A percentile compares a stretch with the other conserved stretches of the same genome.
Conservation (phyloP, 2,113 vertebrate species). For the Myotis brandtii region DNA sequence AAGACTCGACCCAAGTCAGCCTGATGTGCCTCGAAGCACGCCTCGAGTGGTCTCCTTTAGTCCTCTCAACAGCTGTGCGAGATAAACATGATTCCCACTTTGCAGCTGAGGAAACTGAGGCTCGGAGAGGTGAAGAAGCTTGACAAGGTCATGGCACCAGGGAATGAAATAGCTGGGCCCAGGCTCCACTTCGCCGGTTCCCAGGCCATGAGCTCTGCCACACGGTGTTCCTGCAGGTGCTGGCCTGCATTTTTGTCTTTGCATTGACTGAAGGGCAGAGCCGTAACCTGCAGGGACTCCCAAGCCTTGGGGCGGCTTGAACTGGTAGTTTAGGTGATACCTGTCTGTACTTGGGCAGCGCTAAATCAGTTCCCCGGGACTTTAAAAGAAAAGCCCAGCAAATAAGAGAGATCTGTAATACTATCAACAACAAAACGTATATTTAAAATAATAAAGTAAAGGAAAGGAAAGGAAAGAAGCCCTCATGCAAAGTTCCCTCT, state of each 20-base stretch:
- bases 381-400: background rate
- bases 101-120: background rate
- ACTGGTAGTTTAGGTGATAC: background rate
- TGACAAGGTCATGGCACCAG: background rate
- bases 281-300: accelerated
- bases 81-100: background rate
- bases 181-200: accelerated
- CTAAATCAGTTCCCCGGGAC: background rate
- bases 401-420: too few relatives aligned
- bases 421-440: too few relatives aligned
- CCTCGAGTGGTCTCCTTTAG: background rate
- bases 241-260: background rate
- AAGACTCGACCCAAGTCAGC: background rate
- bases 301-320: background rate
- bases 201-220: background rate
- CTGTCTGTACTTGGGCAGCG: accelerated
- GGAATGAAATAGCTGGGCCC: too few relatives aligned
- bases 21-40: background rate
- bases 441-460: too few relatives aligned
- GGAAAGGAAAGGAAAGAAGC: background rate
- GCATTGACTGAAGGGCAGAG: background rate
- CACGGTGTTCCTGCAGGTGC: background rate
- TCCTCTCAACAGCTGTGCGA: background rate
- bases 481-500: background rate
- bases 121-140: background rate